Conservation (phyloP, 2,113 vertebrate genomes). For the Scytalopus superciliaris region DNA sequence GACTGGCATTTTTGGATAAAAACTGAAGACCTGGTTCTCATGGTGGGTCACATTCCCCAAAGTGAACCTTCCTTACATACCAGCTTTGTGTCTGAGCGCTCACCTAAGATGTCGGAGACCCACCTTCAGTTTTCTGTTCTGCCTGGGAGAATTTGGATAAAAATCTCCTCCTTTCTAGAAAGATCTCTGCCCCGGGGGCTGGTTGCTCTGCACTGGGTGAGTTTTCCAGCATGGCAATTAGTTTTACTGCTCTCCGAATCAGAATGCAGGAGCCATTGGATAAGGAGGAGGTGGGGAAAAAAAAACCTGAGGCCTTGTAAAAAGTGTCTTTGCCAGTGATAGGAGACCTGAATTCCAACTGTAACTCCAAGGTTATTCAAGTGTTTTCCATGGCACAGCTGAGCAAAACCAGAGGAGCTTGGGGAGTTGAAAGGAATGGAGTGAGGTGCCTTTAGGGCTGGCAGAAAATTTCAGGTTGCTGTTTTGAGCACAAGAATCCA, state of each 20-base stretch:
- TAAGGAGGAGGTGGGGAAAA: not conserved
- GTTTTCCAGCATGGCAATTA: not conserved
- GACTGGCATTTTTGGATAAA: not conserved
- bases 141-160: not conserved
- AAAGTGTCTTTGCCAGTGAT: not conserved
- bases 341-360: not conserved
- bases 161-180: not conserved
- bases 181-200: not conserved
- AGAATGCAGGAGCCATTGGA: not conserved
- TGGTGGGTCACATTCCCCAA: not conserved
- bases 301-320: not conserved
- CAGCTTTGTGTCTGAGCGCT: not conserved
- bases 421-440: not conserved
- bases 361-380: not conserved
- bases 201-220: not conserved
- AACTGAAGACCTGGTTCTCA: not conserved
- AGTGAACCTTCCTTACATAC: not conserved
- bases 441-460: conserved; percentile 12
- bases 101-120: not conserved
- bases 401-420: conserved; percentile 11
- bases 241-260: not conserved
- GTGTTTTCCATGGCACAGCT: not conserved
- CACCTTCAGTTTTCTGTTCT: not conserved
- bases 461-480: not conserved
- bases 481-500: not conserved